Evolutionary conservation across 2,888 invertebrate species (phyloP), one percentile per base, ranked within the genome.

Genomic region (Neoscelio sp.): DNA sequence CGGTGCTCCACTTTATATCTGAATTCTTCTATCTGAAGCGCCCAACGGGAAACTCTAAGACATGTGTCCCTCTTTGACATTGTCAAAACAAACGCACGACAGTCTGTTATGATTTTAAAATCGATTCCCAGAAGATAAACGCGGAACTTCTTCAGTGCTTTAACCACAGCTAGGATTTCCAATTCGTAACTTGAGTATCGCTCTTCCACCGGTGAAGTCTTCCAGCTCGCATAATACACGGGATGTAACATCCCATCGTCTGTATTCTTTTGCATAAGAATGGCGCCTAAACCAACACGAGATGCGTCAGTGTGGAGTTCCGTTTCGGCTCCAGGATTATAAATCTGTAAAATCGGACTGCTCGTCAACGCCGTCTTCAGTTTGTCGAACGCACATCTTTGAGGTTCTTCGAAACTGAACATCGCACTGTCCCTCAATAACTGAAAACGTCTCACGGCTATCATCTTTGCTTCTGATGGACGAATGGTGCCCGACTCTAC

Each of bases 121-220:
- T 40, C 10, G 6, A 76, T 54, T 0, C 68, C 73, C 10, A 64
- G n/a, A 1, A 74, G 20, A 26, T 78, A 74, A 0, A 75, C 8
- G 8, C 60, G 13, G 18, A 79, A 83, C 26, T 79, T 78, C 10
- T 76, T 76, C 2, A 82, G 12, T n/a, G 80, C 75, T 40, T 77
- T 77, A 2, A 84, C 54, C 1, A 84, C 64, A 0, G 82, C 82
- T n/a, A 85, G 13, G 0, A 82, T 80, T 35, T 83, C 83, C 0
- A 85, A 50, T 40, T 85, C 83, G 28, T 82, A 84, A 38, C 83
- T 84, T 4, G 73, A 10, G 38, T 82, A 85, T 10, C 80, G 79
- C 23, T 76, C 71, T 38, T 84, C 80, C 0, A 78, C 82, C 1
- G 68, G 46, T 1, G 81, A 65, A 0, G 74, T 77, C 26, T 81